These are phyloP conservation scores for Arenaria interpres DNA, from an alignment of 2,113 vertebrate genomes.

Conservation along the genomic window DNA sequence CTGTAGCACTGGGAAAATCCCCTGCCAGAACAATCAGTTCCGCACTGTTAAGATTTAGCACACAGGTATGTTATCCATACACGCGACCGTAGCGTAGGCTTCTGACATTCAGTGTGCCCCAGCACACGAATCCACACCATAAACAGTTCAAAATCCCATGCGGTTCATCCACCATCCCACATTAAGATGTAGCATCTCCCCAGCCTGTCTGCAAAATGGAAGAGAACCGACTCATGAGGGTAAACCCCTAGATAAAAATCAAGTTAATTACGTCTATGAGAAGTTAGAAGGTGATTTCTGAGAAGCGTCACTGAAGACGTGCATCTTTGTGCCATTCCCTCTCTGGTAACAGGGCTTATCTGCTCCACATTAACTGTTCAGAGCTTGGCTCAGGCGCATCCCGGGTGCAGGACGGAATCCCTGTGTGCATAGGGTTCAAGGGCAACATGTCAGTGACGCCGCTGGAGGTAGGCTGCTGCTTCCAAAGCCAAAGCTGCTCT, in stretches of 20 bases:
- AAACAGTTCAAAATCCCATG: background rate
- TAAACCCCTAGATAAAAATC: background rate
- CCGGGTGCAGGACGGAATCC: background rate
- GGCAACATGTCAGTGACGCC: background rate
- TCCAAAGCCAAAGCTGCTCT: background rate
- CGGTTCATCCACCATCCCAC: background rate
- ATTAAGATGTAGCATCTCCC: background rate
- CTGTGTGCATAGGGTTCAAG: background rate
- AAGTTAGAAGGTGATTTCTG: background rate
- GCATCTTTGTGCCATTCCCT: background rate
- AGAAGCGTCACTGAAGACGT: background rate
- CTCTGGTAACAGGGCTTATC: background rate
- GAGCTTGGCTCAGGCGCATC: background rate
- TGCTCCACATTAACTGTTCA: constrained; percentile 3
- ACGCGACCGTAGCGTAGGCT: rapidly evolving
- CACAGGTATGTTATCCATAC: background rate
- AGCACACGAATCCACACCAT: background rate
- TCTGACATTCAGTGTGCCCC: background rate
- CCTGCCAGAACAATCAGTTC: background rate
- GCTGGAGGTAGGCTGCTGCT: background rate
- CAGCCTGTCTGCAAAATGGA: background rate
- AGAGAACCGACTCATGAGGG: background rate
- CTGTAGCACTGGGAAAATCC: background rate
- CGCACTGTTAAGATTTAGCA: background rate
- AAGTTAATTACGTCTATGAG: background rate